Conservation (phyloP, 2,888 invertebrate species). For the Neria commutata region DNA sequence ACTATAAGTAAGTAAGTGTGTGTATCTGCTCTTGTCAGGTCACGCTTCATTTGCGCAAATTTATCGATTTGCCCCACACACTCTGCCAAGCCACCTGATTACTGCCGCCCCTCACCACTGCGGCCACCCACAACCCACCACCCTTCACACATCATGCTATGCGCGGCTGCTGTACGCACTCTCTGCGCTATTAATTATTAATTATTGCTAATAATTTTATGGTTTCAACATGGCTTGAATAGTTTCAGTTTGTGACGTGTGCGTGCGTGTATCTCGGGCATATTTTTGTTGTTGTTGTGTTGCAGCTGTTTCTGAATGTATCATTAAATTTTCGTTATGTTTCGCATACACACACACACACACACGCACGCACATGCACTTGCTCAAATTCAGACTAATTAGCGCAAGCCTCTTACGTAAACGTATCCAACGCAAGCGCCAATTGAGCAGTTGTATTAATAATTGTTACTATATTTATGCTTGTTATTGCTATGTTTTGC, state of each 20-base stretch:
- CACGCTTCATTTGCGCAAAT: slow-evolving; percentile 4
- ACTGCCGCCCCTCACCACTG: neutral
- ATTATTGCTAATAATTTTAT: slow-evolving; percentile 13
- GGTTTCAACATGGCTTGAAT: neutral
- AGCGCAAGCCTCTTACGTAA: no score
- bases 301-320: neutral
- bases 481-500: no score
- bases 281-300: neutral
- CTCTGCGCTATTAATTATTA: neutral
- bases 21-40: neutral
- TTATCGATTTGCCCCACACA: slow-evolving; percentile 16
- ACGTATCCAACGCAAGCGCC: no score
- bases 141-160: neutral
- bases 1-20: no score
- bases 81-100: neutral
- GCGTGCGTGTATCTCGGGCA: no score
- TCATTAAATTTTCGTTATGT: no score
- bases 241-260: no score
- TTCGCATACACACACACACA: no score
- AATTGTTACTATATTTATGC: no score
- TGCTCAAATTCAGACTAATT: no score
- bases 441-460: no score
- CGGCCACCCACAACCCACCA: neutral
- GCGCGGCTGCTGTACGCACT: neutral
- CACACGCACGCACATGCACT: no score